These are phyloP conservation scores for Caenorhabditis becei DNA, from an alignment of 2,888 invertebrate genomes.

Conservation along the genomic window DNA sequence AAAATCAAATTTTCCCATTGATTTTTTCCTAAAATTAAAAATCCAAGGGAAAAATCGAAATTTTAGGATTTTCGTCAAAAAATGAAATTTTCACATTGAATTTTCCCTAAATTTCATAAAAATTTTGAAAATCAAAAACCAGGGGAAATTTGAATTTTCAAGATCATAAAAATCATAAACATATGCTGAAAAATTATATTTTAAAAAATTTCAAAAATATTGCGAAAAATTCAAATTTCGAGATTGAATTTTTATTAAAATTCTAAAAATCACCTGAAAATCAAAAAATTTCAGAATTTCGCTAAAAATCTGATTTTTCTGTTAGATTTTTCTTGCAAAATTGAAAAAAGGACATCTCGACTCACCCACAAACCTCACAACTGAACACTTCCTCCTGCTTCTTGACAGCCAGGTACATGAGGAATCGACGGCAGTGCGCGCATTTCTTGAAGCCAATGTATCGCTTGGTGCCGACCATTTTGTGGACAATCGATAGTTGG, in stretches of 20 bases:
- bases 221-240: slow-evolving; percentile 1
- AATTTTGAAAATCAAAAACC: background rate
- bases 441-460: slow-evolving; percentile 42
- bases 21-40: too few relatives aligned
- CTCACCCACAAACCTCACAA: slow-evolving; percentile 63
- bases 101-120: background rate
- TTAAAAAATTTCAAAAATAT: too few relatives aligned
- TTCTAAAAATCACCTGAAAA: background rate
- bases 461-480: slow-evolving; percentile 26
- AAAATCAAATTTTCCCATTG: too few relatives aligned
- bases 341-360: background rate
- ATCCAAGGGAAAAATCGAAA: too few relatives aligned
- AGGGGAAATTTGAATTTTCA: background rate
- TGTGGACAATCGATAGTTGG: slow-evolving; percentile 40
- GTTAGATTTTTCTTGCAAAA: too few relatives aligned
- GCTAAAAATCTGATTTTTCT: too few relatives aligned
- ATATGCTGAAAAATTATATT: too few relatives aligned
- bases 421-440: slow-evolving; percentile 32
- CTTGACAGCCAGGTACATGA: slow-evolving; percentile 32
- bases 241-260: too few relatives aligned
- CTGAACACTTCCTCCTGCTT: slow-evolving; percentile 45
- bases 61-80: too few relatives aligned
- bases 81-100: too few relatives aligned
- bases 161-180: too few relatives aligned
- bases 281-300: background rate